These are phyloP conservation scores for Drosophila recens DNA, from an alignment of 2,888 invertebrate genomes.

Conservation along the genomic window DNA sequence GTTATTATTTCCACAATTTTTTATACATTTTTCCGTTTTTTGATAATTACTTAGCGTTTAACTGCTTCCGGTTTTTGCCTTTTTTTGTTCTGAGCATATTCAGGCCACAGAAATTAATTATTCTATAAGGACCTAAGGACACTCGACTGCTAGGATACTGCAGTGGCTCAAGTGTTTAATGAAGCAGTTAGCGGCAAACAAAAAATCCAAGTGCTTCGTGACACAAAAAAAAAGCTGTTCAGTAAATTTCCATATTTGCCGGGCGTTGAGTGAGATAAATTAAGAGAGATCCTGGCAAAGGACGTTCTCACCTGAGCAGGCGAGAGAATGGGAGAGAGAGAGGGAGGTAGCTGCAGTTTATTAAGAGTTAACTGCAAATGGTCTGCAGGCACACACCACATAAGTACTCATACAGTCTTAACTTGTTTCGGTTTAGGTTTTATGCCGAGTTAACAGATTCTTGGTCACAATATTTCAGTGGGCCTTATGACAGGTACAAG, in stretches of 20 bases:
- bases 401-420: neutral
- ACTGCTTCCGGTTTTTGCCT: constrained; percentile 15
- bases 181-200: constrained; percentile 65
- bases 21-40: constrained; percentile 35
- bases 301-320: neutral
- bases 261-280: constrained; percentile 75
- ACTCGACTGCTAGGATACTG: constrained; percentile 51
- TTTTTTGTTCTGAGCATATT: constrained; percentile 39
- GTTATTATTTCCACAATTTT: constrained; percentile 31
- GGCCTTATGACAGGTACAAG: constrained; percentile 78
- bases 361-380: constrained; percentile 53
- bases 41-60: constrained; percentile 54
- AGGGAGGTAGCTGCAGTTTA: constrained; percentile 35
- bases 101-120: constrained; percentile 77
- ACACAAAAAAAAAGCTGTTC: constrained; percentile 16
- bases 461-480: constrained; percentile 73
- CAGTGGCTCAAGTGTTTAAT: constrained; percentile 73
- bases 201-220: constrained; percentile 10
- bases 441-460: constrained; percentile 42
- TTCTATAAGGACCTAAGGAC: constrained; percentile 69
- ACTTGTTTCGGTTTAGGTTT: constrained; percentile 20
- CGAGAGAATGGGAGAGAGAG: neutral
- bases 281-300: constrained; percentile 57
- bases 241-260: constrained; percentile 70
- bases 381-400: constrained; percentile 5